Evolutionary conservation across 64 coral and sea anemone species (phyloP), one percentile per base, ranked within the genome.

Genomic region (Trachythela sp.): DNA sequence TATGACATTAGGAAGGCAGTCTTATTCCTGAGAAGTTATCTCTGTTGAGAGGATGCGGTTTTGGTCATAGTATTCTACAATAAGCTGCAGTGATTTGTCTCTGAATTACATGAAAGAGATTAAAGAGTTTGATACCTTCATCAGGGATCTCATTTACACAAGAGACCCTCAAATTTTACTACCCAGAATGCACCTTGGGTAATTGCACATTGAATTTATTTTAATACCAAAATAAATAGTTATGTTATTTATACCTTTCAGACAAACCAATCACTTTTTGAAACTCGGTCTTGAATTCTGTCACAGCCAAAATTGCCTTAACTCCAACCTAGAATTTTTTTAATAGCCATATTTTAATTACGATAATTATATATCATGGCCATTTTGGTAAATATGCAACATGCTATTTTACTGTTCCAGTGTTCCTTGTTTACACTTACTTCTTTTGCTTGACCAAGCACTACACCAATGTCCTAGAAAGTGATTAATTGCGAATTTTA

Each of bases 211-310:
- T n/a, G n/a, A n/a, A n/a, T n/a, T n/a, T n/a, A n/a, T n/a, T n/a
- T n/a, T n/a, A 35, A 26, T 35, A 31, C 33, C 68, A 72, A 2
- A 72, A 14, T n/a, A n/a, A n/a, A n/a, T n/a, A 29, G 75, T 18
- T 1, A 17, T 34, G 41, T 22, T n/a, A 48, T 32, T 48, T 37
- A 52, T 90, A 94, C 94, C 85, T 84, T 24, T 95, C 72, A 59
- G 92, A 54, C 71, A 97, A 88, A 83, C 83, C 48, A 39, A 97
- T 86, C 37, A 97, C 64, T 90, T 75, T 86, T 68, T 22, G 5
- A 67, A 97, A 97, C 48, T 97, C 95, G 50, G 48, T 88, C 38
- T 88, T 94, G 59, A 92, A 88, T 86, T 97, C 95, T 83, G 95
- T 92, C 0, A 97, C 95, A 70, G 88, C 95, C 37, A 97, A 77